A percentile compares a stretch with the other conserved stretches of the same genome.
These are phyloP conservation scores for Diphyllodes magnificus DNA, from an alignment of 2,113 vertebrate genomes.

Conservation along the genomic window DNA sequence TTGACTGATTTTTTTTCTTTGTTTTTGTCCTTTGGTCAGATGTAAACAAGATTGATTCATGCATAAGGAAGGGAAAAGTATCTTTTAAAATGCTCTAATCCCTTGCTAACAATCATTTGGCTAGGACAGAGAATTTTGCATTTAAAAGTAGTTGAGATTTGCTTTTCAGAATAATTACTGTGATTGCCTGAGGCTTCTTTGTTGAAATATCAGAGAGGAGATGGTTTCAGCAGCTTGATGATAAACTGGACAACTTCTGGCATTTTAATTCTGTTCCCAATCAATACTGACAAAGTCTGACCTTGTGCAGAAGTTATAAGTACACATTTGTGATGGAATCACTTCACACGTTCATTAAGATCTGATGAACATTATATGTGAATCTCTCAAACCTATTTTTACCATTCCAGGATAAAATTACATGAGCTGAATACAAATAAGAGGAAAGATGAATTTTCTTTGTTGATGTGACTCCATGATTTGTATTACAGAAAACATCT, in stretches of 20 bases:
- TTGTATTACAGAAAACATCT: not conserved
- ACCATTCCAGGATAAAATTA: not conserved
- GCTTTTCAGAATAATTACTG: slow-evolving; percentile 58
- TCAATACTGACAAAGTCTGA: slow-evolving; percentile 54
- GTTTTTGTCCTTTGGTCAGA: not conserved
- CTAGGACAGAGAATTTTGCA: slow-evolving; percentile 32
- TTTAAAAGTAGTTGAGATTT: slow-evolving; percentile 55
- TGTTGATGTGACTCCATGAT: not conserved
- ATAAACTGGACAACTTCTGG: slow-evolving; percentile 57
- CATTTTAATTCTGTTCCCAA: slow-evolving; percentile 54
- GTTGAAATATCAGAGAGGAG: slow-evolving; percentile 52
- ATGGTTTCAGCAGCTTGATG: slow-evolving; percentile 51
- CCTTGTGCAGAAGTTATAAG: slow-evolving; percentile 46
- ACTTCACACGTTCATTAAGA: slow-evolving; percentile 24
- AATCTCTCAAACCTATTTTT: slow-evolving; percentile 36
- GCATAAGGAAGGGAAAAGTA: not conserved
- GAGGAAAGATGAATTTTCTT: not conserved
- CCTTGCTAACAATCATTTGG: slow-evolving; percentile 26
- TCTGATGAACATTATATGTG: slow-evolving; percentile 23
- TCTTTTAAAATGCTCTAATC: slow-evolving; percentile 14
- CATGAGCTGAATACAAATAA: slow-evolving; percentile 3
- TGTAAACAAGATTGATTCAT: slow-evolving; percentile 24
- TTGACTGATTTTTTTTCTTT: not conserved
- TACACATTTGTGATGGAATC: slow-evolving; percentile 25
- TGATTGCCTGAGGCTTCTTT: slow-evolving; percentile 49